Conservation (phyloP, 2,888 invertebrate species). For the Xanthorhoe designata region DNA sequence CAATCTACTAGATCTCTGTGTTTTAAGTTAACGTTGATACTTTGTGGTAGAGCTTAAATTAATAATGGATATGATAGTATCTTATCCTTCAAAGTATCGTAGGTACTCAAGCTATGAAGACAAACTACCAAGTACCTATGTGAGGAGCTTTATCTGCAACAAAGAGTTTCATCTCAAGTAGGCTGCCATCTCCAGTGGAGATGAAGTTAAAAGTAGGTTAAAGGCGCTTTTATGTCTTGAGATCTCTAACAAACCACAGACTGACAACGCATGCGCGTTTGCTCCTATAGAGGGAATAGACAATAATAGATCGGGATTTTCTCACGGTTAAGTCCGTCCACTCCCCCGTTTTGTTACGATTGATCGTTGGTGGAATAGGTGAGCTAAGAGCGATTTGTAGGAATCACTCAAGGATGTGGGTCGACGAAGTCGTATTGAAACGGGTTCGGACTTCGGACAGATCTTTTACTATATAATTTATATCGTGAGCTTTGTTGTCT, state of each 20-base stretch:
- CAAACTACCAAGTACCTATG: not conserved
- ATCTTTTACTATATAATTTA: not conserved
- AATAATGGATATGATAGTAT: too few species aligned
- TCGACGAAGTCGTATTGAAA: not conserved
- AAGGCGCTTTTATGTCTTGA: slow-evolving; percentile 50
- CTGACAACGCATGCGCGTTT: slow-evolving; percentile 13
- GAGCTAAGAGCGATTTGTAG: slow-evolving; percentile 40
- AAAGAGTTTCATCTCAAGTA: slow-evolving; percentile 40
- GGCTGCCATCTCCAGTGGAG: slow-evolving; percentile 45
- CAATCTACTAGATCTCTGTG: too few species aligned
- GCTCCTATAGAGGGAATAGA: slow-evolving; percentile 48
- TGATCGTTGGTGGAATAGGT: slow-evolving; percentile 49
- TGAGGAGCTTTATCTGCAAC: slow-evolving; percentile 10
- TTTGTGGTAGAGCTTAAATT: too few species aligned
- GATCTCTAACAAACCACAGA: slow-evolving; percentile 8
- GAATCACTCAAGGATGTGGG: not conserved
- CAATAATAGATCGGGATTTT: slow-evolving; percentile 61
- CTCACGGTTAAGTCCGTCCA: slow-evolving; percentile 55
- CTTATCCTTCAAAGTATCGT: not conserved
- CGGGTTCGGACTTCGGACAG: not conserved
- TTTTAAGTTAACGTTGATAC: too few species aligned
- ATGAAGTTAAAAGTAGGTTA: slow-evolving; percentile 57
- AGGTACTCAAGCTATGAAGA: not conserved
- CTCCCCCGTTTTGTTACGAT: slow-evolving; percentile 48
- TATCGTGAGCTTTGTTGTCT: not conserved